phyloP scores from a whole-genome alignment of 1,140 invertebrate genomes.

The Galendromus occidentalis region DNA sequence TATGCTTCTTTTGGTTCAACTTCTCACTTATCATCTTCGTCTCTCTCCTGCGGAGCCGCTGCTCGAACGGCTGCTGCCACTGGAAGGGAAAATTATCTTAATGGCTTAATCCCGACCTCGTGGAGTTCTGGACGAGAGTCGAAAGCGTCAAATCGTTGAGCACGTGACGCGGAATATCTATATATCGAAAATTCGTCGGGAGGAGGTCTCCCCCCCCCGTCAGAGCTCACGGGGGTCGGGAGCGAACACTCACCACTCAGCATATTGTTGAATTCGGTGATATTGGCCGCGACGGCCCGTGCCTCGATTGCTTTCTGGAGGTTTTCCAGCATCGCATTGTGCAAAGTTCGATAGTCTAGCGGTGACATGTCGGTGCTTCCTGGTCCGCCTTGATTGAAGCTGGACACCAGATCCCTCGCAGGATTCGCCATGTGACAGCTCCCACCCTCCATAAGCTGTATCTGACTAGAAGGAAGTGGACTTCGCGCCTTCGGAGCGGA shows the following conservation, averaged over 20 bases:
- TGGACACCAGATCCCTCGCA: no score
- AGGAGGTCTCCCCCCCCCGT: not conserved
- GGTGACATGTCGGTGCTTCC: not conserved
- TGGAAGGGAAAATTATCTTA: not conserved
- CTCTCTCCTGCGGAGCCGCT: not conserved
- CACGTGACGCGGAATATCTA: not conserved
- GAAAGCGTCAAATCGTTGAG: not conserved
- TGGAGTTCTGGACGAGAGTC: not conserved
- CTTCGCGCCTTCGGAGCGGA: conserved; percentile 9
- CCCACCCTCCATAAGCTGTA: not conserved
- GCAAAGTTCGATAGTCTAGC: conserved; percentile 4
- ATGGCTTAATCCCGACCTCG: not conserved
- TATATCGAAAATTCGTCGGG: not conserved
- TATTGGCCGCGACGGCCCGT: not conserved
- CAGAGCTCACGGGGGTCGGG: not conserved
- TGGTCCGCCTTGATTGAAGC: no score
- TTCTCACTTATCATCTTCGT: not conserved
- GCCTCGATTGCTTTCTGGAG: conserved; percentile 6
- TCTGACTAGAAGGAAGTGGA: conserved; percentile 9
- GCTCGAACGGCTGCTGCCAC: conserved; percentile 5
- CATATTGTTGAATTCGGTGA: not conserved
- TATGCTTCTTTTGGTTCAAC: not conserved
- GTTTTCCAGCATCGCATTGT: conserved; percentile 8
- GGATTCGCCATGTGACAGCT: no score
- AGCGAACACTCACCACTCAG: not conserved